These are phyloP conservation scores for Carollia perspicillata DNA, from an alignment of 2,113 vertebrate species.

Conservation along the genomic window DNA sequence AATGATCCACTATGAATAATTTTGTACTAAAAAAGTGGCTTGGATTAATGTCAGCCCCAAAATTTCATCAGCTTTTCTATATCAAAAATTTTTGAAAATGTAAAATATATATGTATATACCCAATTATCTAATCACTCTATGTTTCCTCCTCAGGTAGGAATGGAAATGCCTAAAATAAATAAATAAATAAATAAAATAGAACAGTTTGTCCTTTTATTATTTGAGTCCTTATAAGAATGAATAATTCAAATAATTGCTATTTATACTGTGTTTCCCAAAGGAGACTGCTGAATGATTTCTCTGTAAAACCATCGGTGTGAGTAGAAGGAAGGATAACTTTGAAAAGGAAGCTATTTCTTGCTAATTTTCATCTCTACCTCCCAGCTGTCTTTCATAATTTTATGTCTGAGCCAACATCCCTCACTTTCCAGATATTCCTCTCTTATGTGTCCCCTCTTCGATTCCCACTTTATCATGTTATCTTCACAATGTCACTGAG, in stretches of 20 bases:
- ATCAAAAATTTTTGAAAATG: neutral
- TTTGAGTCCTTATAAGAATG: neutral
- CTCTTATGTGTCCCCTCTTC: neutral
- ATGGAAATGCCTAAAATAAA: neutral
- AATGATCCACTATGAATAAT: neutral
- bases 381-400: neutral
- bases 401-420: neutral
- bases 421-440: neutral
- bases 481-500: neutral
- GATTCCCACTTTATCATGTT: neutral
- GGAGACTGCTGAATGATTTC: neutral
- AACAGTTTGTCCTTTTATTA: neutral
- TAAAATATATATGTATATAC: neutral
- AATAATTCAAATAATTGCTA: neutral
- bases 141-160: neutral
- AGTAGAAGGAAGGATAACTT: neutral
- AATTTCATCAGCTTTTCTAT: constrained; percentile 21
- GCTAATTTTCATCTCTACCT: neutral
- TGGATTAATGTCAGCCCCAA: neutral
- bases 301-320: neutral
- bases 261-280: neutral
- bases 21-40: neutral
- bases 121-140: neutral
- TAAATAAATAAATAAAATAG: neutral
- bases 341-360: neutral